Percentiles rank a stretch among this genome's conserved stretches.
Conservation (phyloP, 2,888 invertebrate genomes). For the Melangyna quadrimaculata region DNA sequence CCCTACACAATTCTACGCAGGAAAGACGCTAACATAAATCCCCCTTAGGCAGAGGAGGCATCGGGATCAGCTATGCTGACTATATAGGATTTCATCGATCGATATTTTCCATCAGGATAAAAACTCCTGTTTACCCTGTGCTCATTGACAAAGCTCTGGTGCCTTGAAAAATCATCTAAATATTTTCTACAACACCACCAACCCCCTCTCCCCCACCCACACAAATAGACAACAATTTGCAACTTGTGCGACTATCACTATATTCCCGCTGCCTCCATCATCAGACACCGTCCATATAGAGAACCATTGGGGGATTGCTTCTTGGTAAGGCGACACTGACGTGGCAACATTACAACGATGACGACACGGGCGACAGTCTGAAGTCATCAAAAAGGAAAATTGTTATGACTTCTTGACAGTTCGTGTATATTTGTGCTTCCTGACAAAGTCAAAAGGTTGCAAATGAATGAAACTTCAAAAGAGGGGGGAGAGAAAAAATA, state of each 20-base stretch:
- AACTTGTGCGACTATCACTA: slow-evolving; percentile 38
- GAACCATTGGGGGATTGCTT: slow-evolving; percentile 15
- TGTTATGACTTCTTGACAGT: slow-evolving; percentile 73
- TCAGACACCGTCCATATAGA: neutral
- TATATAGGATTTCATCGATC: slow-evolving; percentile 42
- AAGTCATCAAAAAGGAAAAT: slow-evolving; percentile 71
- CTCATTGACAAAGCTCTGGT: slow-evolving; percentile 7
- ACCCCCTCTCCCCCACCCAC: neutral
- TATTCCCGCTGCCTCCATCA: neutral
- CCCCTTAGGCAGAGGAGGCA: neutral
- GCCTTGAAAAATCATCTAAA: slow-evolving; percentile 26
- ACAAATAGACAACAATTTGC: slow-evolving; percentile 47
- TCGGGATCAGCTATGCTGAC: neutral
- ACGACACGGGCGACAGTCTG: slow-evolving; percentile 57
- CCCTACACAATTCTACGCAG: slow-evolving; percentile 7
- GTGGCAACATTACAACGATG: slow-evolving; percentile 25
- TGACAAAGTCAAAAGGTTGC: slow-evolving; percentile 65
- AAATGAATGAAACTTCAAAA: slow-evolving; percentile 66
- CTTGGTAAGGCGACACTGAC: slow-evolving; percentile 15
- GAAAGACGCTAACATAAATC: slow-evolving; percentile 4
- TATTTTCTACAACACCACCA: too few species aligned
- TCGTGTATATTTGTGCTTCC: slow-evolving; percentile 70
- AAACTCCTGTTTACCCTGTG: slow-evolving; percentile 51
- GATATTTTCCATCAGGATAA: slow-evolving; percentile 67
- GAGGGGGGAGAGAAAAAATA: neutral